Conservation (phyloP, 2,888 invertebrate species). For the Schizotus pectinicornis region DNA sequence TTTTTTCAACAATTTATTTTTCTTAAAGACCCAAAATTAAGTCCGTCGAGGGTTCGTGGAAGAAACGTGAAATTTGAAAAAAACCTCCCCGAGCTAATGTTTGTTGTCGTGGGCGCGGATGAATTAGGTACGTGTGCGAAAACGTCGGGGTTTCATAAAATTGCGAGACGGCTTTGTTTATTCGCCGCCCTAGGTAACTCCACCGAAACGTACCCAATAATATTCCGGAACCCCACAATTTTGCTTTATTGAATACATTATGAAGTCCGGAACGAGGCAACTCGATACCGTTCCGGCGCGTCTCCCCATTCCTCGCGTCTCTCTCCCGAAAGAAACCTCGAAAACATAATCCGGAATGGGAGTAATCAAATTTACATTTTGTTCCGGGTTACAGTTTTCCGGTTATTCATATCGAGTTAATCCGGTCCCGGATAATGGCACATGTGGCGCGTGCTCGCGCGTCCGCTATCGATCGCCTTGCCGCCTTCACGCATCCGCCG, state of each 20-base stretch:
- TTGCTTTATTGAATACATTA: constrained; percentile 20
- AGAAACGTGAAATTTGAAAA: too few relatives aligned
- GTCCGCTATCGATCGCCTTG: constrained; percentile 38
- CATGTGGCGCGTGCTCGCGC: constrained; percentile 44
- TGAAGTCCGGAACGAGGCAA: constrained; percentile 3
- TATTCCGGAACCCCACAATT: constrained; percentile 3
- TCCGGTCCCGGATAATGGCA: constrained; percentile 42
- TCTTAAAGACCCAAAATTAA: too few relatives aligned
- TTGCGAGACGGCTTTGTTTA: too few relatives aligned
- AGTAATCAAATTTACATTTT: constrained; percentile 46
- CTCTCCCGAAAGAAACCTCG: constrained; percentile 9
- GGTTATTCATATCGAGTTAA: constrained; percentile 44
- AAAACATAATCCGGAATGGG: constrained; percentile 37
- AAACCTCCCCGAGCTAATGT: too few relatives aligned
- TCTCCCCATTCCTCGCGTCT: not conserved
- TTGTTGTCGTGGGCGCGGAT: too few relatives aligned
- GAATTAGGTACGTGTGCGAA: too few relatives aligned
- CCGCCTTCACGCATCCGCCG: constrained; percentile 14
- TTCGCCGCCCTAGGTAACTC: too few relatives aligned
- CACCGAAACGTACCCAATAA: not conserved
- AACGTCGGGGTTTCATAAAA: too few relatives aligned
- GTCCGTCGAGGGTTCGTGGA: too few relatives aligned
- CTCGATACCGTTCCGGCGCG: not conserved
- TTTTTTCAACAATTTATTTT: too few relatives aligned
- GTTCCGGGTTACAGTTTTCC: constrained; percentile 44